Evolutionary conservation across 1,140 invertebrate genomes (phyloP).

Genomic region (Tetragnatha versicolor): DNA sequence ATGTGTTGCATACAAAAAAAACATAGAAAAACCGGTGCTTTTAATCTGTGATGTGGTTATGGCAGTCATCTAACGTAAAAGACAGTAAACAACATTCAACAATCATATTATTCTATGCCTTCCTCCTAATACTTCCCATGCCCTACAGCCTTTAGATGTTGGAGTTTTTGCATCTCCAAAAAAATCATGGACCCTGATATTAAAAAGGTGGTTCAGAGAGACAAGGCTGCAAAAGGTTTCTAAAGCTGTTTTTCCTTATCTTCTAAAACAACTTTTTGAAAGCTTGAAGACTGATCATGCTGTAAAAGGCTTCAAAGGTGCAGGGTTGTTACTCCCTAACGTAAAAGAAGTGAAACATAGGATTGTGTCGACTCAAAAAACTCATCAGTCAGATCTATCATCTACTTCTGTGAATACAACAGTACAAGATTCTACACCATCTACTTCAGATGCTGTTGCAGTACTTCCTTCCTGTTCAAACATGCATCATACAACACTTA

Average conservation of each 20-base stretch:
- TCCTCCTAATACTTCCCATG: conserved; percentile 27
- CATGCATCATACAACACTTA: background rate
- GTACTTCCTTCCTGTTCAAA: too few species aligned
- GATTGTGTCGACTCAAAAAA: background rate
- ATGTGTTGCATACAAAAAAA: background rate
- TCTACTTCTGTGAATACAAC: background rate
- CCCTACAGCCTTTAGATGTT: conserved; percentile 38
- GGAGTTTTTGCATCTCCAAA: conserved; percentile 31
- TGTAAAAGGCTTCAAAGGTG: conserved; percentile 1
- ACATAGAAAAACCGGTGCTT: background rate
- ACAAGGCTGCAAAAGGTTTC: background rate
- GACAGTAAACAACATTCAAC: conserved; percentile 3
- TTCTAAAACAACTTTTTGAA: background rate
- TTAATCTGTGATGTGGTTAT: conserved; percentile 13
- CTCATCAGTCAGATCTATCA: background rate
- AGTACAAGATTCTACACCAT: background rate
- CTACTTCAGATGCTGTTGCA: background rate
- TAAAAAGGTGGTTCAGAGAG: background rate
- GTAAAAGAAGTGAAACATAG: background rate
- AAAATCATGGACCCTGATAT: background rate
- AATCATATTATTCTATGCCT: conserved; percentile 11
- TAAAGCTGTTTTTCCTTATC: background rate
- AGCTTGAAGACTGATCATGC: background rate
- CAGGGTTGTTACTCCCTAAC: background rate
- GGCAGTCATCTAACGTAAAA: conserved; percentile 2